Base-by-base conservation (phyloP, 2,888 invertebrate species). In the Blastobasis lacticolella region DNA sequence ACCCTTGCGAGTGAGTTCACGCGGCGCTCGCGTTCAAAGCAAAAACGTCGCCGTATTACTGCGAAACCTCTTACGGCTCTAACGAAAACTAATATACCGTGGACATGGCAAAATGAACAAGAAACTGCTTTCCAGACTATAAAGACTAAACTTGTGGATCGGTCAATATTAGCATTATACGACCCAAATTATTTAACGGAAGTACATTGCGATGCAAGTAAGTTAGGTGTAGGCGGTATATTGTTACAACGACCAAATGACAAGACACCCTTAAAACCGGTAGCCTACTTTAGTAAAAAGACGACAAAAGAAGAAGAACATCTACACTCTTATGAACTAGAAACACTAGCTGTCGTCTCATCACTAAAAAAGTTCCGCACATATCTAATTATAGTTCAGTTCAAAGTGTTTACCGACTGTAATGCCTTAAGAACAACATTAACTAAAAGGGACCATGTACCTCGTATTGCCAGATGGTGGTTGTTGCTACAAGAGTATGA, bases 241-340 rank as follows among this genome's bases (percentile, higher is more conserved):
- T 36, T 75, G 0, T 45, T 71, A 6, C n/a, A n/a, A n/a, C n/a
- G n/a, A n/a, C n/a, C n/a, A n/a, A n/a, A n/a, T n/a, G n/a, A n/a
- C n/a, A n/a, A n/a, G n/a, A n/a, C n/a, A n/a, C n/a, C n/a, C n/a
- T n/a, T n/a, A n/a, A n/a, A n/a, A n/a, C n/a, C n/a, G 3, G 57
- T 78, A 0, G 56, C 66, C 0, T 75, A 67, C 45, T 67, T 50
- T 43, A 72, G 69, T 41, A 57, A 67, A 37, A 59, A 63, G 49
- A 64, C 73, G 4, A 67, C 66, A 1, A 53, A 49, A 4, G 59
- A 66, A 0, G 74, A 78, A 55, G n/a, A 46, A 4, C 63, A 62
- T 36, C 71, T 73, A 38, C 64, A 66, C 10, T 63, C 65, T 5
- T 65, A 65, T 23, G 75, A 44, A 44, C 44, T 44, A 6, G 7